Percentiles rank a stretch among this genome's conserved stretches.
Evolutionary conservation across 2,888 invertebrate genomes (phyloP).

Genomic region (Nomada ferruginata): DNA sequence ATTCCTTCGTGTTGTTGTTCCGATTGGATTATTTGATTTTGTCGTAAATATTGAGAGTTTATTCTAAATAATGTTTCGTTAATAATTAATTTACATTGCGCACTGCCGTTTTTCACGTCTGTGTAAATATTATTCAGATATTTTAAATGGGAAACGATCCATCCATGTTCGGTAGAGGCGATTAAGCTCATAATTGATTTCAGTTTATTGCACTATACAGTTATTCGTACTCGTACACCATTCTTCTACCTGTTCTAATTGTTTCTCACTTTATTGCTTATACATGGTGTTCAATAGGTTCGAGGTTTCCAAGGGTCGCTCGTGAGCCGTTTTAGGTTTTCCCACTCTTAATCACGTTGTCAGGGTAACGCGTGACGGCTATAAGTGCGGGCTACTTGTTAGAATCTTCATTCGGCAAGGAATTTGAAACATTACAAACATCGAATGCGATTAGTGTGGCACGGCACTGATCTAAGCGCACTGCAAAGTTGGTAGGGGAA

Average conservation of each 20-base stretch:
- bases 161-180: conserved; percentile 82
- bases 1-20: conserved; percentile 45
- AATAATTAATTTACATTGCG: conserved; percentile 75
- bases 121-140: conserved; percentile 84
- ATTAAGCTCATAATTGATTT: conserved; percentile 83
- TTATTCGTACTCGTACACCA: conserved; percentile 8
- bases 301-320: too few species aligned
- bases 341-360: too few species aligned
- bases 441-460: too few species aligned
- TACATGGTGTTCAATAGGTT: not conserved
- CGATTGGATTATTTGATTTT: conserved; percentile 73
- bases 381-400: too few species aligned
- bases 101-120: conserved; percentile 74
- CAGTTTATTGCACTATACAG: not conserved
- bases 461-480: too few species aligned
- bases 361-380: too few species aligned
- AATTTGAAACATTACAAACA: too few species aligned
- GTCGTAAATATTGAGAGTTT: conserved; percentile 82
- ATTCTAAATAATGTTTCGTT: conserved; percentile 84
- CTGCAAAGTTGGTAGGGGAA: too few species aligned
- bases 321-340: too few species aligned
- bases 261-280: not conserved
- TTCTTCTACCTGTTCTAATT: conserved; percentile 4
- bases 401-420: too few species aligned
- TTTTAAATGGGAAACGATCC: conserved; percentile 85